Conservation (phyloP, 1,140 invertebrate species). For the Drosophila micromelanica region DNA sequence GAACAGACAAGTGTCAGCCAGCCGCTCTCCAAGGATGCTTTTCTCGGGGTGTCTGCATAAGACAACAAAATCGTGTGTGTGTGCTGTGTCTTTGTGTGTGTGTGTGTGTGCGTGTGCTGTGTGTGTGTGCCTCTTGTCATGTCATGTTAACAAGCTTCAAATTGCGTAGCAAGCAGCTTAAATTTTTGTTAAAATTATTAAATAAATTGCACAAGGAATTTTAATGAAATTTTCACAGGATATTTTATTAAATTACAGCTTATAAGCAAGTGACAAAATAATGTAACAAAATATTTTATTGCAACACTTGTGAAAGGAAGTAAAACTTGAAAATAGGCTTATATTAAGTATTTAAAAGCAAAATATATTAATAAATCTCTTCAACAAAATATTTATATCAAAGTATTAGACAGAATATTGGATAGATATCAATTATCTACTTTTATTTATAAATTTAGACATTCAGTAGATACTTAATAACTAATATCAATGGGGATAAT, state of each 20-base stretch:
- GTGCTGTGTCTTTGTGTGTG: too few species aligned
- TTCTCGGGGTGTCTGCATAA: conserved; percentile 21
- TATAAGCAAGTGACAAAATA: not conserved
- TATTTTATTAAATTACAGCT: not conserved
- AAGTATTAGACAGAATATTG: too few species aligned
- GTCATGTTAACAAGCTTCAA: conserved; percentile 69
- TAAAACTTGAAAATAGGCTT: too few species aligned
- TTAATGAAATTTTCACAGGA: conserved; percentile 14
- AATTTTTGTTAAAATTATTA: conserved; percentile 36
- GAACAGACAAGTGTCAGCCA: conserved; percentile 63
- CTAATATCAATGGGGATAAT: too few species aligned
- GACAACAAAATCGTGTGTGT: conserved; percentile 43
- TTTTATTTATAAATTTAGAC: too few species aligned
- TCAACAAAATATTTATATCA: too few species aligned
- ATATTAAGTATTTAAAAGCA: too few species aligned
- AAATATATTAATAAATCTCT: too few species aligned
- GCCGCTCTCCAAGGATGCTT: conserved; percentile 18
- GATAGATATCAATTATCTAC: too few species aligned
- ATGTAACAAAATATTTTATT: not conserved
- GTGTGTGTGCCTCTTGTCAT: conserved; percentile 42
- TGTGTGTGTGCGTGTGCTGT: conserved; percentile 11
- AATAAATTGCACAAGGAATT: conserved; percentile 20
- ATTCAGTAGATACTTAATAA: too few species aligned
- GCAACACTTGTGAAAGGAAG: too few species aligned
- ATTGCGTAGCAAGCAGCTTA: conserved; percentile 25